Conservation (phyloP, 2,797 vertebrate species). For the Dallia pectoralis region DNA sequence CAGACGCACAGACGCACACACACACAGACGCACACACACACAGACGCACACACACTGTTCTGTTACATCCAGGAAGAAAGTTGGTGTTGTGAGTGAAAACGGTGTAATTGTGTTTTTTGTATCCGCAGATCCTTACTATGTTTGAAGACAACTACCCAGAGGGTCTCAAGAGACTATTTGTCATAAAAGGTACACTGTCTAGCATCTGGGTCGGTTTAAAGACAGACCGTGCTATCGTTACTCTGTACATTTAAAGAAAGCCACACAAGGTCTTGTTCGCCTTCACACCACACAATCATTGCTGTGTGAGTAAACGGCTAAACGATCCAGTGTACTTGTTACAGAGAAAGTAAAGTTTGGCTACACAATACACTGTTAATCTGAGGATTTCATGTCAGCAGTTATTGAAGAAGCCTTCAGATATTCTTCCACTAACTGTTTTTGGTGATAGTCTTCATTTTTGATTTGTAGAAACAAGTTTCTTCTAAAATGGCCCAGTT, state of each 20-base stretch:
- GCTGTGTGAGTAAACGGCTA: too few relatives aligned
- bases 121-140: conserved; percentile 86
- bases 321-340: too few relatives aligned
- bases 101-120: not conserved
- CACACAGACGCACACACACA: not conserved
- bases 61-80: not conserved
- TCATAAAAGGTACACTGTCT: conserved; percentile 83
- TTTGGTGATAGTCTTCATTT: too few relatives aligned
- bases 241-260: not conserved
- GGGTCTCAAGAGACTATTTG: conserved; percentile 85
- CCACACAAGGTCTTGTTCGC: too few relatives aligned
- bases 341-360: too few relatives aligned
- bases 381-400: too few relatives aligned
- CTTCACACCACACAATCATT: too few relatives aligned
- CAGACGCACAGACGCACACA: conserved; percentile 75
- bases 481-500: too few relatives aligned
- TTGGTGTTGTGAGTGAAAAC: not conserved
- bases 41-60: not conserved
- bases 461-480: too few relatives aligned
- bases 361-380: too few relatives aligned
- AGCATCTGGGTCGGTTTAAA: not conserved
- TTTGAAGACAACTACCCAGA: conserved; percentile 97
- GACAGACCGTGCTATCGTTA: not conserved
- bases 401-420: too few relatives aligned
- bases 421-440: too few relatives aligned